Percentiles rank a stretch among this genome's conserved stretches.
phyloP scores from a whole-genome alignment of 2,113 vertebrate genomes.

The Anarhynchus alexandrinus region DNA sequence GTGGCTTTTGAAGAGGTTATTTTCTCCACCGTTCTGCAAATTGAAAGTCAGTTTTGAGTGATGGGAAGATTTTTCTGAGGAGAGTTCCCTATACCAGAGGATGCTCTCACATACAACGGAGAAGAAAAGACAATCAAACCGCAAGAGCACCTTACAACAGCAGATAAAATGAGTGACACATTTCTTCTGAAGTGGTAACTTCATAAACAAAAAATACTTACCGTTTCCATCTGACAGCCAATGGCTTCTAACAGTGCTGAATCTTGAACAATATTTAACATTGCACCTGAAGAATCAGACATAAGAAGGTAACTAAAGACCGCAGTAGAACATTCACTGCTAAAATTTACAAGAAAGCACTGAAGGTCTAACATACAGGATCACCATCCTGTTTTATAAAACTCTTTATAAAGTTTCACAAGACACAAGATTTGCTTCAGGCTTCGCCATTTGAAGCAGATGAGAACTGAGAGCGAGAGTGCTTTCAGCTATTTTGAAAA shows the following conservation, averaged over 20 bases:
- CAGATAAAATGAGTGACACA: neutral
- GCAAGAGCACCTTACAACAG: neutral
- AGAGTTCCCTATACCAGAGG: neutral
- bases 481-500: neutral
- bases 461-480: neutral
- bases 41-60: neutral
- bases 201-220: conserved; percentile 62
- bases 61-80: neutral
- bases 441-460: neutral
- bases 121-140: neutral
- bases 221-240: conserved; percentile 90
- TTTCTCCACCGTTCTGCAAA: conserved; percentile 73
- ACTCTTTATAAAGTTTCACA: neutral
- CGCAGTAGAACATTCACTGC: neutral
- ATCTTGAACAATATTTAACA: conserved; percentile 97
- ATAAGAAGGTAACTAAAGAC: neutral
- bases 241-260: conserved; percentile 93
- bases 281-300: conserved; percentile 82
- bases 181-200: neutral
- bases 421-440: neutral
- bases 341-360: neutral
- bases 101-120: neutral
- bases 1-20: conserved; percentile 81
- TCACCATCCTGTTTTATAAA: neutral
- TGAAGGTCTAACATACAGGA: neutral